Percentiles rank a stretch among this genome's conserved stretches.
phyloP scores from a whole-genome alignment of 2,113 vertebrate genomes.

The Meleagris gallopavo region DNA sequence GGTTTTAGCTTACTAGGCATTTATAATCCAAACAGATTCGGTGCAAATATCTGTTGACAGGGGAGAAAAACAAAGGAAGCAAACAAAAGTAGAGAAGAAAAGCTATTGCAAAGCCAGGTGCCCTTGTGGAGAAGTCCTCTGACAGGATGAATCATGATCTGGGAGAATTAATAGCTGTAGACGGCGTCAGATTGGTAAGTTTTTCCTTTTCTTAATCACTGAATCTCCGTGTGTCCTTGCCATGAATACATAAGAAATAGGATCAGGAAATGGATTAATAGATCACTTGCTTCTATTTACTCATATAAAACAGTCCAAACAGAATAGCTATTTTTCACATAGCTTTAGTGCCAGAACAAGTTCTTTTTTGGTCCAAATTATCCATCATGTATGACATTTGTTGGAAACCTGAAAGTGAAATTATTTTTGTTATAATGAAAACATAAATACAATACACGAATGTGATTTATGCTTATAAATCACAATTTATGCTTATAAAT shows the following conservation, averaged over 20 bases:
- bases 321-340: background rate
- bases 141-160: constrained; percentile 57
- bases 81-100: constrained; percentile 47
- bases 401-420: background rate
- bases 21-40: constrained; percentile 29
- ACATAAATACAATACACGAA: background rate
- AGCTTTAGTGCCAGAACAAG: background rate
- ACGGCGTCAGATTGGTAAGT: constrained; percentile 22
- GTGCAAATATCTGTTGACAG: constrained; percentile 44
- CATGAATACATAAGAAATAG: constrained; percentile 31
- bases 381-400: background rate
- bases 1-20: constrained; percentile 21
- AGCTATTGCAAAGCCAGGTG: constrained; percentile 21
- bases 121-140: constrained; percentile 14
- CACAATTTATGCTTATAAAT: background rate
- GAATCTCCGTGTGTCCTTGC: background rate
- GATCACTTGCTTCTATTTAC: constrained; percentile 28
- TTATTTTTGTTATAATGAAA: background rate
- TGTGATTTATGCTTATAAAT: background rate
- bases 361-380: background rate
- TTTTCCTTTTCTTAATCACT: constrained; percentile 61
- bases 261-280: constrained; percentile 46
- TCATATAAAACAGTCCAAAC: background rate
- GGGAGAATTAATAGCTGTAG: constrained; percentile 50
- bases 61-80: constrained; percentile 44